Base-by-base conservation (phyloP, 2,888 invertebrate species). In the Oeneis ivallda region DNA sequence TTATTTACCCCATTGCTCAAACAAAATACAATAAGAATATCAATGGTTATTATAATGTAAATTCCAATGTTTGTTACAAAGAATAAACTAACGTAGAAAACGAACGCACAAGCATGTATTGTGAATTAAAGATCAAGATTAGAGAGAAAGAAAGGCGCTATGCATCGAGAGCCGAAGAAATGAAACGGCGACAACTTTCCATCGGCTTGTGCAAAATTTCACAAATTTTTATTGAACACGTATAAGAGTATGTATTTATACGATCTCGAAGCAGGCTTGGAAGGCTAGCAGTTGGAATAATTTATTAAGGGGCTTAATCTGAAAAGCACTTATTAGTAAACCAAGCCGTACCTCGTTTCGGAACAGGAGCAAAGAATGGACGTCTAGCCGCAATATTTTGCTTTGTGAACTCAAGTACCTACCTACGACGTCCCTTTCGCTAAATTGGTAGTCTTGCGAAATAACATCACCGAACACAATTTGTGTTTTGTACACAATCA, bases 371-470 rank as follows among this genome's bases (percentile, higher is more conserved):
- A 81, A 77, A 72, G 78, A 80, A 79, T 76, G 77, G 74, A n/a
- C n/a, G 70, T 74, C 71, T 75, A 74, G 77, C 80, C 84, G 81
- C 85, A 83, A 86, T 87, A 83, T 86, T 80, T 82, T 77, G 82
- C 83, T 84, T 83, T 82, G 84, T 83, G 82, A 71, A 72, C 81
- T 81, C 69, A 72, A 32, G 9, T 37, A 37, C 70, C 70, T 15
- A 1, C 17, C 17, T 17, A 69, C 71, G 6, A 68, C 72, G 82
- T 85, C 85, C 87, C 87, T 84, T 80, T 62, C 61, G 83, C 85
- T 85, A 86, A 87, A 89, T 86, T 85, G 87, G 89, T 87, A 90
- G 85, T 85, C 84, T 89, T 89, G 88, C 87, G 87, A 89, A 89
- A 89, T 83, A 86, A 84, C 87, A 87, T 87, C 86, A 86, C 84